phyloP scores from a whole-genome alignment of 1,140 invertebrate genomes.

The Drosophila tani region DNA sequence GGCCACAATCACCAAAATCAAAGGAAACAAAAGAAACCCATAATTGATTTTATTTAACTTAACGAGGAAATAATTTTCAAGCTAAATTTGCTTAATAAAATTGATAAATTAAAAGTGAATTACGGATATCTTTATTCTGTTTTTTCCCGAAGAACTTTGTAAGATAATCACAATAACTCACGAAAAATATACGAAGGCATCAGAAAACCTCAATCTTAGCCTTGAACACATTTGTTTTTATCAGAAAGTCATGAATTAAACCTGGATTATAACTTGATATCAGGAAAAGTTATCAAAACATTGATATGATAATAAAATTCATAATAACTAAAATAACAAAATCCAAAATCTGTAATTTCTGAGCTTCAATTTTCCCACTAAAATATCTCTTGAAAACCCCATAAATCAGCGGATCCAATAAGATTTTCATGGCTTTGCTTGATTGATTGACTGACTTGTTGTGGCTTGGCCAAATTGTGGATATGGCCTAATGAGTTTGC shows the following conservation, averaged over 20 bases:
- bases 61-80: slow-evolving; percentile 10
- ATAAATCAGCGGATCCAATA: slow-evolving; percentile 52
- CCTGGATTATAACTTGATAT: background rate
- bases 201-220: too few species aligned
- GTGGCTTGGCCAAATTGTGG: slow-evolving; percentile 37
- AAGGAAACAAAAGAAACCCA: background rate
- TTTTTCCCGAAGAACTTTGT: background rate
- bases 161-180: background rate
- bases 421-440: slow-evolving; percentile 56
- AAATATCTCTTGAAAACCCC: slow-evolving; percentile 7
- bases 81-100: background rate
- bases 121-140: background rate
- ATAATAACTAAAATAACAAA: background rate
- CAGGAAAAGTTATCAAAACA: background rate
- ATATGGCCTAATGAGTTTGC: slow-evolving; percentile 64
- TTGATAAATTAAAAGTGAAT: background rate
- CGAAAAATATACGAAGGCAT: background rate
- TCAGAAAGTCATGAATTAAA: too few species aligned
- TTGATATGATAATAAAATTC: background rate
- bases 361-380: background rate
- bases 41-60: background rate
- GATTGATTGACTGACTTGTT: slow-evolving; percentile 59
- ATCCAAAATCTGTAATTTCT: too few species aligned
- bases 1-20: slow-evolving; percentile 9
- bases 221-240: too few species aligned